These are phyloP conservation scores for Spheniscus humboldti DNA, from an alignment of 2,797 vertebrate species.

Conservation along the genomic window DNA sequence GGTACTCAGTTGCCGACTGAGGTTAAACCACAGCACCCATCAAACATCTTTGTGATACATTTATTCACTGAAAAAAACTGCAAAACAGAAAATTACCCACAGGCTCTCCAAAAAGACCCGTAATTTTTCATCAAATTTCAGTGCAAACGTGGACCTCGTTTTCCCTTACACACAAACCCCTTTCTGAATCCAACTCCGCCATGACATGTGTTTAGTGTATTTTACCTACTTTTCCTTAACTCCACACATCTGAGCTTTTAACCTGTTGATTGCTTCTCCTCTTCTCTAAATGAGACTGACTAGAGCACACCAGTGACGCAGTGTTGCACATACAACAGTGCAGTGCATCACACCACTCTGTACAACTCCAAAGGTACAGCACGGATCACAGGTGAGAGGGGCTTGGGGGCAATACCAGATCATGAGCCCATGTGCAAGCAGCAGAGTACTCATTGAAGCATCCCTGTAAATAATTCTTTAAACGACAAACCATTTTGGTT, in stretches of 20 bases:
- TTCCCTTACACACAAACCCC: background rate
- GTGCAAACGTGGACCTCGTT: background rate
- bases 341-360: background rate
- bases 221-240: background rate
- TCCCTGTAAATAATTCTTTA: background rate
- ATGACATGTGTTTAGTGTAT: background rate
- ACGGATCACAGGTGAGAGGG: background rate
- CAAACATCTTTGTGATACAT: background rate
- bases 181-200: background rate
- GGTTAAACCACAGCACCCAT: no score
- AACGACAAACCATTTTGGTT: background rate
- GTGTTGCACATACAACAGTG: fast-evolving
- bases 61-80: background rate
- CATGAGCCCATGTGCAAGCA: background rate
- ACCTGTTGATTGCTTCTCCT: background rate
- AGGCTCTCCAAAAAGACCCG: background rate
- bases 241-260: background rate
- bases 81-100: background rate
- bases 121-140: background rate
- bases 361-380: no score
- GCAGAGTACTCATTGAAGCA: background rate
- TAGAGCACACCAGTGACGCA: background rate
- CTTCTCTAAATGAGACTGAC: background rate
- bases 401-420: background rate
- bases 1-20: no score